Conservation (phyloP, 2,797 vertebrate species). For the Sebastes minor region DNA sequence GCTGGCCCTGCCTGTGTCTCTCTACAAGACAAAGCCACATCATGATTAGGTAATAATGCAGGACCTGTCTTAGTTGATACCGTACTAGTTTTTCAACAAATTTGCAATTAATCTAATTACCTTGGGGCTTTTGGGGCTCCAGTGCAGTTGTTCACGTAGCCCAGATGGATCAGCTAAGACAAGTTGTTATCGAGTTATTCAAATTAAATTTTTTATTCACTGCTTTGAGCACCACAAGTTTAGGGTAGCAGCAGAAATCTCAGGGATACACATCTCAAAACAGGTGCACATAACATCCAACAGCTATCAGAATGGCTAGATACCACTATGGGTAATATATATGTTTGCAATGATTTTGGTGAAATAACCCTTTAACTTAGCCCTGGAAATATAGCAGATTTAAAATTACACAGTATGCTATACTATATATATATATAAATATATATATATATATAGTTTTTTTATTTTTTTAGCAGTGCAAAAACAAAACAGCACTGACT, state of each 20-base stretch:
- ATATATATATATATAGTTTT: no score
- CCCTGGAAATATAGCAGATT: neutral
- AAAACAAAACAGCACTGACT: no score
- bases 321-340: neutral
- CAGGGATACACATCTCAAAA: neutral
- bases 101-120: neutral
- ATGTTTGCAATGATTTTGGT: neutral
- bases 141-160: neutral
- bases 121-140: neutral
- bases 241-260: neutral
- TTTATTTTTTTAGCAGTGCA: no score
- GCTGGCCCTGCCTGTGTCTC: neutral
- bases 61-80: neutral
- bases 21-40: neutral
- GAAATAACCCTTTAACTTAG: neutral
- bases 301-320: neutral
- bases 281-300: neutral
- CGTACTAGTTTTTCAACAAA: neutral
- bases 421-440: no score
- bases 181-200: neutral
- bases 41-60: neutral
- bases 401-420: neutral
- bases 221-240: neutral
- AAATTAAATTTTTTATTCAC: neutral
- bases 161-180: neutral